A percentile compares a stretch with the other conserved stretches of the same genome.
phyloP scores from a whole-genome alignment of 2,888 invertebrate genomes.

The Drosophila birchii region DNA sequence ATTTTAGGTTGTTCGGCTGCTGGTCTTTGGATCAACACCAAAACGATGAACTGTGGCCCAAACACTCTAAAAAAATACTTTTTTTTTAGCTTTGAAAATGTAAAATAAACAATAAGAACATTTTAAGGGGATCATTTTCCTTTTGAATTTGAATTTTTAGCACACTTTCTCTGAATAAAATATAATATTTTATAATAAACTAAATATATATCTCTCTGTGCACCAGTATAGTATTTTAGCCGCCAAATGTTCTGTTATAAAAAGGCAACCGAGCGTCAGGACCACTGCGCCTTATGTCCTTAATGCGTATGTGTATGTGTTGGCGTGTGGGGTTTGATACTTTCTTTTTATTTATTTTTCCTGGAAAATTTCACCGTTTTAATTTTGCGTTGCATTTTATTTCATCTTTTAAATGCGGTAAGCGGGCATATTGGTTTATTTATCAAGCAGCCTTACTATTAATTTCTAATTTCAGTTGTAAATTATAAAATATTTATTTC shows the following conservation, averaged over 20 bases:
- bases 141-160: neutral
- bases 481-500: no score
- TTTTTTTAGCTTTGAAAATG: neutral
- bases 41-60: conserved; percentile 69
- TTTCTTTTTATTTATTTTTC: neutral
- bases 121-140: no score
- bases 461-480: no score
- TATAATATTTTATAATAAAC: no score
- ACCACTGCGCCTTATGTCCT: conserved; percentile 44
- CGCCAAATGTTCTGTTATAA: conserved; percentile 62
- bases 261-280: conserved; percentile 75
- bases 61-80: neutral
- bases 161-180: no score
- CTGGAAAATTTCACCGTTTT: conserved; percentile 60
- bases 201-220: neutral
- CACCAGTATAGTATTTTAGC: conserved; percentile 21
- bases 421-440: conserved; percentile 18
- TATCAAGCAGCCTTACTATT: no score
- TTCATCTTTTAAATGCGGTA: conserved; percentile 25
- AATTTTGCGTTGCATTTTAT: conserved; percentile 67
- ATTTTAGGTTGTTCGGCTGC: conserved; percentile 11
- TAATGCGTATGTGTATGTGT: conserved; percentile 20
- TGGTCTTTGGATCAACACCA: conserved; percentile 18
- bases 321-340: conserved; percentile 19
- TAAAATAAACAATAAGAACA: neutral